Evolutionary conservation across 2,797 vertebrate species (phyloP), one percentile per base, ranked within the genome.

Genomic region (Bothrops alternatus): DNA sequence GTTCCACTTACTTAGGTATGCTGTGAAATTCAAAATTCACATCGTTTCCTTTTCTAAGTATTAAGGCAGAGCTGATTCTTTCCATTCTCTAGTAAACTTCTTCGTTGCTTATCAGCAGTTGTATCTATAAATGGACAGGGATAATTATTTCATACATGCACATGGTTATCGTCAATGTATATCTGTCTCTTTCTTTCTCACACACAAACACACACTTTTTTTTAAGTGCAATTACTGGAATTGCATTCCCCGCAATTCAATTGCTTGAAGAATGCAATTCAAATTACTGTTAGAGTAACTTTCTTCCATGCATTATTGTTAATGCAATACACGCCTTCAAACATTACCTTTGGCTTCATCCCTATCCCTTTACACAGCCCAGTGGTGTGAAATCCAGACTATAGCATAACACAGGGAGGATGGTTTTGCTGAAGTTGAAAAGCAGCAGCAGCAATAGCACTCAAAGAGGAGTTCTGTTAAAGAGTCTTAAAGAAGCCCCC

Each of bases 391-490:
- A 89, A 90, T 93, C 94, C 85, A 32, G 56, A 63, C 90, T 61
- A 92, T 94, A 91, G 91, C 91, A 93, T 89, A 61, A 90, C 92
- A 96, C 92, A 87, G 94, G 25, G 89, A 90, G 97, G 97, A 95
- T 96, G 96, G 96, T 96, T 95, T 95, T 95, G 95, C 97, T 95
- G 94, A 95, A 96, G 96, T 97, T 97, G 97, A 95, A 97, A 96
- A 96, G 94, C 94, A 95, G 92, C 94, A 95, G 92, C 94, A 95
- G 94, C 65, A 93, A 23, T 42, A 58, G 56, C 10, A 57, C 87
- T 63, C 93, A 94, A 91, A 96, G 95, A 96, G 69, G 96, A n/a
- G 1, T 50, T 95, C 93, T 95, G 94, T 96, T 94, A 94, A 96
- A 97, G 96, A 95, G 95, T 94, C 93, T 93, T 95, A 93, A 78